These are phyloP conservation scores for Aphodius sticticus DNA, from an alignment of 2,888 invertebrate genomes.

Conservation along the genomic window DNA sequence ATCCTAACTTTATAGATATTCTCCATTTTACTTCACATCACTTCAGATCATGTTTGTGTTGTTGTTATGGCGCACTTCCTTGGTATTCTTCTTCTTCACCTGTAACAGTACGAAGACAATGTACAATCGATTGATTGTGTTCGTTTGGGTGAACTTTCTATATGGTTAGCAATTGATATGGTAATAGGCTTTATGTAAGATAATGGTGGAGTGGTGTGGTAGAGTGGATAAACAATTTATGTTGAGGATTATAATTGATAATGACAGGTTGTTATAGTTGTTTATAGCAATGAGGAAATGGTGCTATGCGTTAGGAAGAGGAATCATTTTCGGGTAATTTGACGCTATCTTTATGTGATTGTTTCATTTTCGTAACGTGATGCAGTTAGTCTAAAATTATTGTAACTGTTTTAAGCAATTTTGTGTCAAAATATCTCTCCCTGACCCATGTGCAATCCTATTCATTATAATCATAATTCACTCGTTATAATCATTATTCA, in stretches of 20 bases:
- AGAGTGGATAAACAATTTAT: background rate
- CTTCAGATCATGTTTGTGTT: background rate
- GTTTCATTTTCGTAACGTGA: no score
- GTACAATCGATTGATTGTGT: slow-evolving; percentile 16
- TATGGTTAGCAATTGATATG: background rate
- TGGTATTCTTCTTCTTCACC: background rate
- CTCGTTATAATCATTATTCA: no score
- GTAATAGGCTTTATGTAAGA: background rate
- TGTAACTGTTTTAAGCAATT: no score
- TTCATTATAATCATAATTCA: no score
- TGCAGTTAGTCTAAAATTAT: no score
- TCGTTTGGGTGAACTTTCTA: background rate
- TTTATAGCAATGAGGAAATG: background rate
- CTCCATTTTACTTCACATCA: slow-evolving; percentile 61
- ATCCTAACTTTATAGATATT: slow-evolving; percentile 74
- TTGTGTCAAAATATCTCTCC: no score
- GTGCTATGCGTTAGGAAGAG: background rate
- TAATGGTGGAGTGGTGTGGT: background rate
- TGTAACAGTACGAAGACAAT: slow-evolving; percentile 11
- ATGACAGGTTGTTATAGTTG: background rate
- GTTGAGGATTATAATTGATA: background rate
- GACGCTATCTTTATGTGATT: no score
- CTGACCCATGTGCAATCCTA: no score
- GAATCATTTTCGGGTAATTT: background rate
- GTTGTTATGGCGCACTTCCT: background rate